These are phyloP conservation scores for Pyrgus malvae DNA, from an alignment of 2,888 invertebrate species.

Conservation along the genomic window DNA sequence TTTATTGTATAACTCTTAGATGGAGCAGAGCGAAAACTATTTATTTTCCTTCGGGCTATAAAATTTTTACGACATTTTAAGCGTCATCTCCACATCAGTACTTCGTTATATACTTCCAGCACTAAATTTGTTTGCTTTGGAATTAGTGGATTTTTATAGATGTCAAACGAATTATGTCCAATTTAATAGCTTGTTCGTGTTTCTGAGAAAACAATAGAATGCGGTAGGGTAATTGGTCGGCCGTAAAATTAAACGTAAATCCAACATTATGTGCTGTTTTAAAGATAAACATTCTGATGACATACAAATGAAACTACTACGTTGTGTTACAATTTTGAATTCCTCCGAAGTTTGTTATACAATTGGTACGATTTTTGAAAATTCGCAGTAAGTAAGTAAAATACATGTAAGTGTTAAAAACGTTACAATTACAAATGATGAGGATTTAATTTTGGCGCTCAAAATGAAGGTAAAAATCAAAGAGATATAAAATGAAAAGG, in stretches of 20 bases:
- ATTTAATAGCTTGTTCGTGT: conserved; percentile 43
- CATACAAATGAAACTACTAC: conserved; percentile 3
- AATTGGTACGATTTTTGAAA: too few species aligned
- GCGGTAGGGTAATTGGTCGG: conserved; percentile 54
- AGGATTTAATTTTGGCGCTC: too few species aligned
- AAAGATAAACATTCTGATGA: conserved; percentile 12
- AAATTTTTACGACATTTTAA: conserved; percentile 73
- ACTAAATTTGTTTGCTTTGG: conserved; percentile 37
- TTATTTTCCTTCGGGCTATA: conserved; percentile 71
- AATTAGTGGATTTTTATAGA: conserved; percentile 40
- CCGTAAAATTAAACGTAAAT: conserved; percentile 55
- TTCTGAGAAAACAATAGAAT: conserved; percentile 52
- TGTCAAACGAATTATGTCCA: conserved; percentile 40
- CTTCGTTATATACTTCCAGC: conserved; percentile 39
- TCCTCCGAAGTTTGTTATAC: too few species aligned
- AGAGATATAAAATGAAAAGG: not conserved
- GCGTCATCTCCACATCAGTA: conserved; percentile 61
- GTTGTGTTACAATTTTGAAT: not conserved
- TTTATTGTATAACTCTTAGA: conserved; percentile 67
- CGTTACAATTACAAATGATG: too few species aligned
- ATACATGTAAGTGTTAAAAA: too few species aligned
- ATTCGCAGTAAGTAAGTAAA: too few species aligned
- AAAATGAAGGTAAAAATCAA: too few species aligned
- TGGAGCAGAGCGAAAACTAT: conserved; percentile 67
- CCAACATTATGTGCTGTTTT: conserved; percentile 31